Conservation (phyloP, 2,113 vertebrate species). For the Ictidomys tridecemlineatus region DNA sequence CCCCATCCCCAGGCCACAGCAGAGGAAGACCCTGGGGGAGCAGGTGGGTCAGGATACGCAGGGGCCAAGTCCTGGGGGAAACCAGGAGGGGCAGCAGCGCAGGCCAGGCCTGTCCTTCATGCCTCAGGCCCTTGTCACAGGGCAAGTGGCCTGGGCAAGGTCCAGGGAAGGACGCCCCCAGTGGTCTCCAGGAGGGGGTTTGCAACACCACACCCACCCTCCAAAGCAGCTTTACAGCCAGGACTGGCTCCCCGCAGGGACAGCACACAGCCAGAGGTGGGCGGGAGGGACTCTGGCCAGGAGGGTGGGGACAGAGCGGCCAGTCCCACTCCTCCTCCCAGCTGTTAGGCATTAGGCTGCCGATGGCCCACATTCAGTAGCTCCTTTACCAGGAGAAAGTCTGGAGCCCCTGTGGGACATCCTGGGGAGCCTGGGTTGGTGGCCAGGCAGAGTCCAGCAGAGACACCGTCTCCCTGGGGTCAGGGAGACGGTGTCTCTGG, state of each 20-base stretch:
- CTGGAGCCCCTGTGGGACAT: neutral
- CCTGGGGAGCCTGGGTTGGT: fast-evolving
- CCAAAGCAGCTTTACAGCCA: neutral
- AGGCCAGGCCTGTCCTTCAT: neutral
- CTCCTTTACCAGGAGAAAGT: neutral
- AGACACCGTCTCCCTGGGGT: neutral
- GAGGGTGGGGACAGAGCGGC: fast-evolving
- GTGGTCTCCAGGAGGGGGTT: neutral
- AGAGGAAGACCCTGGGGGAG: fast-evolving
- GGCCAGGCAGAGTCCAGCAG: neutral
- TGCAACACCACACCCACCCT: fast-evolving
- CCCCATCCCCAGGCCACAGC: neutral
- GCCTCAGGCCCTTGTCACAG: too few relatives aligned
- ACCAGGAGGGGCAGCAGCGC: fast-evolving
- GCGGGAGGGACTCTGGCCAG: neutral
- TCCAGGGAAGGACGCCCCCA: neutral
- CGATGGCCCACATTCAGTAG: fast-evolving
- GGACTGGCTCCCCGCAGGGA: fast-evolving
- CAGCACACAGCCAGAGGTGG: too few relatives aligned
- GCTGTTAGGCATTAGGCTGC: neutral
- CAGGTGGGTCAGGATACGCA: neutral
- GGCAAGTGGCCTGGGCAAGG: too few relatives aligned
- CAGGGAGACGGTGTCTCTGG: too few relatives aligned
- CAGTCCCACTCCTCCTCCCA: neutral
- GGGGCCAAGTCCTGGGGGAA: neutral